Evolutionary conservation across 2,888 invertebrate species (phyloP).

Genomic region (Tryphoninae sp.): DNA sequence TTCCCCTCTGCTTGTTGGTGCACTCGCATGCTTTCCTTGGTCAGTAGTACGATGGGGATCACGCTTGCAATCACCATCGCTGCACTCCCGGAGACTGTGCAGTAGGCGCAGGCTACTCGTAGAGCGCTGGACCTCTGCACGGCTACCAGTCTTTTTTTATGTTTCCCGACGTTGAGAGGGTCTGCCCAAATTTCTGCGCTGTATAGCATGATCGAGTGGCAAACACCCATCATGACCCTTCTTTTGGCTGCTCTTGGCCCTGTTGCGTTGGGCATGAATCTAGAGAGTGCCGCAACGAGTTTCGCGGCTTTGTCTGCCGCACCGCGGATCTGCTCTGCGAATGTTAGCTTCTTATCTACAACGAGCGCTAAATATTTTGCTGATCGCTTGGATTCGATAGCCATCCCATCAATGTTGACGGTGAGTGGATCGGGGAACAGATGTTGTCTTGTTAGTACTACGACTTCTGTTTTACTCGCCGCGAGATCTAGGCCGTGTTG

Average conservation of each 20-base stretch:
- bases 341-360: conserved; percentile 61
- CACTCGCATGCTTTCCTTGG: conserved; percentile 50
- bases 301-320: conserved; percentile 58
- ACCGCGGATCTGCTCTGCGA: conserved; percentile 58
- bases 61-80: conserved; percentile 62
- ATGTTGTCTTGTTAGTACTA: no score
- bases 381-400: conserved; percentile 7
- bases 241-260: conserved; percentile 58
- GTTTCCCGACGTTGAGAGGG: conserved; percentile 43
- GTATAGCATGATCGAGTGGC: conserved; percentile 23
- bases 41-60: conserved; percentile 64
- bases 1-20: conserved; percentile 23
- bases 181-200: conserved; percentile 34
- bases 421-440: no score
- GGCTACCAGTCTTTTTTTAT: conserved; percentile 54
- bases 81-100: conserved; percentile 66
- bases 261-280: conserved; percentile 36
- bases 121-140: conserved; percentile 64
- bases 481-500: no score
- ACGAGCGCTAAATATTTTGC: conserved; percentile 64
- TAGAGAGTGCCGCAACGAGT: conserved; percentile 46
- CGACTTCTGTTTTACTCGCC: no score
- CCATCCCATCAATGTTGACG: not conserved
- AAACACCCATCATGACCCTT: conserved; percentile 51
- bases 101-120: conserved; percentile 57